Conservation (phyloP, 2,888 invertebrate species). For the Carpatolechia fugitivella region DNA sequence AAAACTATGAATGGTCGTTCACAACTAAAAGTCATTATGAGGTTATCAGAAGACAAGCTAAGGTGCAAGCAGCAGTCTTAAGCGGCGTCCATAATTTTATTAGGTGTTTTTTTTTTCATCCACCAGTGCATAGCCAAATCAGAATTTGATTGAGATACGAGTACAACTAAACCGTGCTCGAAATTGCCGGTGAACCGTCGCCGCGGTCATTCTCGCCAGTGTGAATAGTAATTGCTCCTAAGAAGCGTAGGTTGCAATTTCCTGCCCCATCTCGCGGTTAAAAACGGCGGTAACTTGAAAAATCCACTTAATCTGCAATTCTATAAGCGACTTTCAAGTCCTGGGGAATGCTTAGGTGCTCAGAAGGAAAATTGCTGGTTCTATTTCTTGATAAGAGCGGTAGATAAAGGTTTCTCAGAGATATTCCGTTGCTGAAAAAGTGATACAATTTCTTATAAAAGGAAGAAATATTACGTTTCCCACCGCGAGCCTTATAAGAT, state of each 20-base stretch:
- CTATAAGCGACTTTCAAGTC: slow-evolving; percentile 8
- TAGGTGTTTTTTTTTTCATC: no score
- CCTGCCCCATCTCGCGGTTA: neutral
- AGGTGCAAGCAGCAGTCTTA: no score
- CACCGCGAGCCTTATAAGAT: neutral
- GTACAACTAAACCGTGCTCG: no score
- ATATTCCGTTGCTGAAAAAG: neutral
- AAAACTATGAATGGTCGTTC: no score
- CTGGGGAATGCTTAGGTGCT: slow-evolving; percentile 9
- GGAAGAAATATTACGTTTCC: neutral
- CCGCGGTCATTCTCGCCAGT: no score
- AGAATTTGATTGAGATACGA: no score
- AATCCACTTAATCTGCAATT: slow-evolving; percentile 4
- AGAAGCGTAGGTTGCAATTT: neutral
- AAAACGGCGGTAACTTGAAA: neutral
- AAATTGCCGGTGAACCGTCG: no score
- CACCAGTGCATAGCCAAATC: no score
- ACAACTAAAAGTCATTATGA: no score
- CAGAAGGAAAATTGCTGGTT: neutral
- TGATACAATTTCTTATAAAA: neutral
- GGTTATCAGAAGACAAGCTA: no score
- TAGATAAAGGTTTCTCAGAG: neutral
- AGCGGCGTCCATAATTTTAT: no score
- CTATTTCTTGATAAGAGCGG: neutral
- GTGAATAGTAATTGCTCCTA: neutral